Evolutionary conservation across 2,113 vertebrate species (phyloP).

Genomic region (Malurus elegans): DNA sequence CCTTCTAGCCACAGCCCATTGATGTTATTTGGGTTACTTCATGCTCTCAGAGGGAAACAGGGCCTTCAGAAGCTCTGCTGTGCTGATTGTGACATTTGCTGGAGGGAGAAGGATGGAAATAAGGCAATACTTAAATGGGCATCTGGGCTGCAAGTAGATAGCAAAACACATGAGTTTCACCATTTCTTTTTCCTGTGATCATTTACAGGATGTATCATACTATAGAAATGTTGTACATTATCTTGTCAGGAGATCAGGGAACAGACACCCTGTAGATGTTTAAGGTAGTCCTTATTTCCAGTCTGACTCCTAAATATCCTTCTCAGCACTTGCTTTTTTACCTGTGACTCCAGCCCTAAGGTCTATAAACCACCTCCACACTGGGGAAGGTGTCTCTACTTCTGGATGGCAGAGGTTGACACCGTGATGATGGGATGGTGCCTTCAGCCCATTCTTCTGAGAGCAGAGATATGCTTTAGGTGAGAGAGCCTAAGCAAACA

Average conservation of each 20-base stretch:
- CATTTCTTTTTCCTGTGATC: not conserved
- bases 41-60: not conserved
- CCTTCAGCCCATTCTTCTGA: not conserved
- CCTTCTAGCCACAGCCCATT: not conserved
- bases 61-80: not conserved
- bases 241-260: not conserved
- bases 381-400: not conserved
- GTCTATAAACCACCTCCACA: not conserved
- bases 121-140: not conserved
- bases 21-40: constrained; percentile 7
- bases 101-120: not conserved
- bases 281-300: not conserved
- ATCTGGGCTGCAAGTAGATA: not conserved
- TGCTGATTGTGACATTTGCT: not conserved
- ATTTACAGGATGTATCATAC: not conserved
- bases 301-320: not conserved
- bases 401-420: not conserved
- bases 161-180: not conserved
- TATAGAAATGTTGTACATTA: not conserved
- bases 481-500: not conserved
- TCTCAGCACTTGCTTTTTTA: not conserved
- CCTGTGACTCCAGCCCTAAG: not conserved
- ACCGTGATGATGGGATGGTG: not conserved
- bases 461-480: not conserved
- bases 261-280: not conserved